Evolutionary conservation across 2,113 vertebrate species (phyloP), one percentile per base, ranked within the genome.

Genomic region (Malurus melanocephalus): DNA sequence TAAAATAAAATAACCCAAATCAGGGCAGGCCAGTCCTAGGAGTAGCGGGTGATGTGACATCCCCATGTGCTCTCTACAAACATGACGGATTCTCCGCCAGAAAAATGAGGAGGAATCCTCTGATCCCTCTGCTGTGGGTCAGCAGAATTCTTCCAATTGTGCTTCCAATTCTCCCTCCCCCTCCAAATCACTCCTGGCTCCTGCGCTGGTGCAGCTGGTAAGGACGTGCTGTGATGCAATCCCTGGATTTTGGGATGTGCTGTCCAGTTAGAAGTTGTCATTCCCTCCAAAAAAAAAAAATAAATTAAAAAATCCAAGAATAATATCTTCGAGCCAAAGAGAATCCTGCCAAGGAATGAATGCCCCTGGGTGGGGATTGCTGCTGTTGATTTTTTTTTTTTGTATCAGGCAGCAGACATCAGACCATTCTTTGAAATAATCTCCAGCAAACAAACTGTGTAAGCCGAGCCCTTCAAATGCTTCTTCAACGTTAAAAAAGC

Each of bases 331-430:
- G 52, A 85, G 91, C 82, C 91, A 80, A 92, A 93, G 49, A 0
- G 52, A 55, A 74, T 35, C 33, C 76, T 87, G 87, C 89, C 91
- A 93, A 93, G 68, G 82, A 93, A 78, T 3, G 2, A 82, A 90
- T 92, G 68, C 87, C 87, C 76, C 80, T 80, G 93, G 92, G 93
- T 91, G 73, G 83, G 62, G 88, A 92, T 90, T 51, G 64, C 61
- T 66, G 72, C 26, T 77, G 51, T 43, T 48, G 32, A 38, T 38
- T 38, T 38, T 48, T 38, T 38, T 86, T 89, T 90, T 55, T 93
- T 93, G 5, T 85, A 74, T n/a, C 43, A 90, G 77, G 80, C 79
- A 64, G 72, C 65, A 78, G 79, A 78, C 52, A 75, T 83, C 76
- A 61, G 73, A 8, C 40, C 33, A 52, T 89, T 78, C 91, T 92